Conservation (phyloP, 2,797 vertebrate species). For the Rhinichthys osculus region DNA sequence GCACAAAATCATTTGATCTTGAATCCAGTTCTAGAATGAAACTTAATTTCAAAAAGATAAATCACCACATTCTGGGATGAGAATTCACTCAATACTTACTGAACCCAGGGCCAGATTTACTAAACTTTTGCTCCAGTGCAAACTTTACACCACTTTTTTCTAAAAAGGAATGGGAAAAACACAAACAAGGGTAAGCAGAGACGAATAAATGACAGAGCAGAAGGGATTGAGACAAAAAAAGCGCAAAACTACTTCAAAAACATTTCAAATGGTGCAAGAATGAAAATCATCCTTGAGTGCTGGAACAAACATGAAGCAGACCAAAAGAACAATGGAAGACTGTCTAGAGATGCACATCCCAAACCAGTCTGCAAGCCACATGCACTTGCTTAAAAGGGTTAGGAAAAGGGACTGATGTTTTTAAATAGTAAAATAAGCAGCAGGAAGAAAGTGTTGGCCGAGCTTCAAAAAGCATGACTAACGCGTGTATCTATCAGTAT, state of each 20-base stretch:
- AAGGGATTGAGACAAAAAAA: conserved; percentile 23
- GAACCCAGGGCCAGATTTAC: conserved; percentile 84
- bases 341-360: background rate
- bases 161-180: conserved; percentile 77
- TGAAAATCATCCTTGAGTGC: background rate
- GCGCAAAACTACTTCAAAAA: conserved; percentile 2
- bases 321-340: background rate
- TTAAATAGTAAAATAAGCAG: conserved; percentile 12
- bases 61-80: conserved; percentile 54
- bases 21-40: background rate
- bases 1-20: background rate
- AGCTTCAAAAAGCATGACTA: conserved; percentile 7
- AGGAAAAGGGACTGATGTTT: background rate
- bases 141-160: conserved; percentile 83
- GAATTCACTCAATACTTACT: conserved; percentile 81
- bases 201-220: conserved; percentile 66
- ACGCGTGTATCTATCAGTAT: background rate
- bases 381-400: background rate
- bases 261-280: background rate
- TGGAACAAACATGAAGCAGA: background rate
- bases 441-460: background rate
- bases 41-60: conserved; percentile 24
- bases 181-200: conserved; percentile 58
- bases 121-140: conserved; percentile 72
- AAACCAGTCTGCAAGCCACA: conserved; percentile 30